Conservation (phyloP, 2,888 invertebrate genomes). For the Hybos culiciformis region DNA sequence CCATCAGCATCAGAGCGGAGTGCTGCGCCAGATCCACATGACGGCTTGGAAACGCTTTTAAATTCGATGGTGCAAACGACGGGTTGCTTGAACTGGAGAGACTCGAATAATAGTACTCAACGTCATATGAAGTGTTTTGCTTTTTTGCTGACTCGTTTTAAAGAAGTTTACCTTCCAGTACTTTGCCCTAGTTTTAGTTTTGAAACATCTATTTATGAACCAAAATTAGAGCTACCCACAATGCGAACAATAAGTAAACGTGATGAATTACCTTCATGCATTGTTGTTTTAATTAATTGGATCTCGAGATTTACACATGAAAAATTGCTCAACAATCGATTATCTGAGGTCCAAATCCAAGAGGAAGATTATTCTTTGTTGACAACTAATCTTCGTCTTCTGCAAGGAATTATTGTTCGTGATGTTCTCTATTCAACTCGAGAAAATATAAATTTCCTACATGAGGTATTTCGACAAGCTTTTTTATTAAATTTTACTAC, state of each 20-base stretch:
- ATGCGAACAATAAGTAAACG: slow-evolving; percentile 47
- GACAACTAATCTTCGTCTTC: slow-evolving; percentile 17
- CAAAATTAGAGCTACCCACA: slow-evolving; percentile 65
- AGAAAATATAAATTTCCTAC: slow-evolving; percentile 87
- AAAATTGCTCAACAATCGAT: slow-evolving; percentile 33
- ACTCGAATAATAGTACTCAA: slow-evolving; percentile 59
- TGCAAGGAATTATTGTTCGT: slow-evolving; percentile 52
- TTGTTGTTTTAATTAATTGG: slow-evolving; percentile 83
- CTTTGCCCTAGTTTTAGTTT: slow-evolving; percentile 79
- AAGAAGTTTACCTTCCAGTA: slow-evolving; percentile 74
- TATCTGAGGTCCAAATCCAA: slow-evolving; percentile 30
- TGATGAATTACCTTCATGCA: slow-evolving; percentile 51
- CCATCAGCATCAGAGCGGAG: slow-evolving; percentile 73
- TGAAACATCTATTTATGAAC: slow-evolving; percentile 68
- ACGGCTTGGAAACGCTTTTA: slow-evolving; percentile 75
- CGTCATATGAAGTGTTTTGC: slow-evolving; percentile 75
- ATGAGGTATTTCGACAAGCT: slow-evolving; percentile 87
- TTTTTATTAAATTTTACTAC: slow-evolving; percentile 69
- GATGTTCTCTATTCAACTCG: slow-evolving; percentile 76
- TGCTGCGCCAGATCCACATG: slow-evolving; percentile 70
- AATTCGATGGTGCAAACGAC: slow-evolving; percentile 87
- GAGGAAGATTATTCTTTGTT: slow-evolving; percentile 29
- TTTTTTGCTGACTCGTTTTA: slow-evolving; percentile 84
- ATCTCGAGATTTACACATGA: slow-evolving; percentile 72
- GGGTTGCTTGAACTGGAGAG: slow-evolving; percentile 81